Conservation (phyloP, 1,140 invertebrate species). For the Penaeus japonicus region DNA sequence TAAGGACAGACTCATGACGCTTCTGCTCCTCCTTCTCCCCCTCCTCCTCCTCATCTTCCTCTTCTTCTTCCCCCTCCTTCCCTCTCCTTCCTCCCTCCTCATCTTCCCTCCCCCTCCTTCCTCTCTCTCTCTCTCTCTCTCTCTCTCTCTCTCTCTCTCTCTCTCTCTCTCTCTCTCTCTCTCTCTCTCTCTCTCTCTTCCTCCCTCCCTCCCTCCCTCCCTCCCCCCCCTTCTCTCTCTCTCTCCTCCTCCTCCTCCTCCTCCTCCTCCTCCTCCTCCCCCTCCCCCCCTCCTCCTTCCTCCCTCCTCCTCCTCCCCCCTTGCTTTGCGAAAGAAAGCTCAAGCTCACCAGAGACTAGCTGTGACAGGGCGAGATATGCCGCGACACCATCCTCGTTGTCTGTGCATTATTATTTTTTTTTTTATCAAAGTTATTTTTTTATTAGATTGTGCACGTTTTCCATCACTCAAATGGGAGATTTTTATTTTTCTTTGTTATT, state of each 20-base stretch:
- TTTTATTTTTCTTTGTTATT: too few species aligned
- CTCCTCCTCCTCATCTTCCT: too few species aligned
- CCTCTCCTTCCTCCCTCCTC: not conserved
- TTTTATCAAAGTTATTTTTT: too few species aligned
- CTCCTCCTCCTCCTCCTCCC: too few species aligned
- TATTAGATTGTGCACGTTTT: too few species aligned
- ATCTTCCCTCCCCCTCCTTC: not conserved
- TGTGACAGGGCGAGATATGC: too few species aligned
- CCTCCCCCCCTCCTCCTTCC: too few species aligned
- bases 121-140: not conserved
- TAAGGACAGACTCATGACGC: not conserved
- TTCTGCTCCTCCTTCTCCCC: not conserved
- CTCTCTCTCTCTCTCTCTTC: not conserved
- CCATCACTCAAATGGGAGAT: too few species aligned
- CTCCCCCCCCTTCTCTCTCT: not conserved
- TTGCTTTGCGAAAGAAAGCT: not conserved
- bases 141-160: not conserved
- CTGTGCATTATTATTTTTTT: too few species aligned
- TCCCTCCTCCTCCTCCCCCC: not conserved
- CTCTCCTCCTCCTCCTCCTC: not conserved
- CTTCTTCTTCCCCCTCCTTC: too few species aligned
- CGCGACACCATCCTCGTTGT: too few species aligned
- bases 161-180: not conserved
- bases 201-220: not conserved
- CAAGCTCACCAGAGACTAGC: too few species aligned